Evolutionary conservation across 2,888 invertebrate genomes (phyloP), one percentile per base, ranked within the genome.

Genomic region (Electrophaes corylata): DNA sequence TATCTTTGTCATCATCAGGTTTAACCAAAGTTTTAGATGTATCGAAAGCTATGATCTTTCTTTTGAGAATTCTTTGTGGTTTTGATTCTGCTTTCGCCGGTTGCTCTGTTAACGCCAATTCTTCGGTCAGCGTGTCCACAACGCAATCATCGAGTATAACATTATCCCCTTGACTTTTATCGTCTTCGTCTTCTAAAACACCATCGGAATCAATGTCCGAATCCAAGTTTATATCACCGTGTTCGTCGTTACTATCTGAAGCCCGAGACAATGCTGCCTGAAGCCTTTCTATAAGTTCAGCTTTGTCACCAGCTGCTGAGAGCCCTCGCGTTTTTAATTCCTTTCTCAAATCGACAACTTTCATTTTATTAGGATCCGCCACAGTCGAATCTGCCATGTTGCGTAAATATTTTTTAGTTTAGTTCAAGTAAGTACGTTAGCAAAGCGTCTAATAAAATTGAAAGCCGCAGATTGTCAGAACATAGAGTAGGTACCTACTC

Each of bases 321-420:
- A 97, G 88, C 18, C 96, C 96, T 75, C 96, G 94, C 62, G 94
- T 87, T 84, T 97, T 97, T 52, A 98, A 84, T 81, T 97, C 96
- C 71, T 94, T 94, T 73, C 96, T 96, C 69, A 98, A 89, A 82
- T 98, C 97, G 11, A 96, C 95, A 31, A 98, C 97, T 95, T 97
- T 86, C 73, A 92, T 80, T 81, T 91, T 91, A 58, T 66, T 79
- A n/a, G 88, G 68, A 67, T 91, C 90, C 19, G 70, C 67, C 14
- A 79, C 73, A 4, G 78, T 79, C 26, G 82, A 79, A 70, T 83
- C 81, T 54, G 83, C 82, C 83, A 84, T 29, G 8, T 84, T 55
- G 39, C 52, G 12, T 20, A 26, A 29, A 16, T 12, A 20, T 12
- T 33, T 37, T 37, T 5, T 37, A 16, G n/a, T 37, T 37, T 37